Conservation (phyloP, 2,888 invertebrate species). For the Cheilosia pagana region DNA sequence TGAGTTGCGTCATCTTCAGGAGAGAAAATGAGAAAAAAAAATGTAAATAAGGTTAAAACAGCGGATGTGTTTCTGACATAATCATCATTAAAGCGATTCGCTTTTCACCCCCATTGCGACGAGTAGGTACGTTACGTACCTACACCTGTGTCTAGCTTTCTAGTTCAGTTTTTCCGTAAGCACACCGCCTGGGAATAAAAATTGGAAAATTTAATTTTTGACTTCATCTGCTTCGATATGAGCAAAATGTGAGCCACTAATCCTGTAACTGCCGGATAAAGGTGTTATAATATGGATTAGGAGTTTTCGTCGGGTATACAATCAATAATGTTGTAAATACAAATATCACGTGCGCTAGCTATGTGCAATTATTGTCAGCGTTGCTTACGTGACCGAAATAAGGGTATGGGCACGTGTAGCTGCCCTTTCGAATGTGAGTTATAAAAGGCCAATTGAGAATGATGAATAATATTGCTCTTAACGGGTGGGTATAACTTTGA, state of each 20-base stretch:
- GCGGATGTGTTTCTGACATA: conserved; percentile 18
- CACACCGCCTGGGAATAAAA: not conserved
- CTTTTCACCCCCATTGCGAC: not conserved
- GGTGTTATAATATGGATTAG: not conserved
- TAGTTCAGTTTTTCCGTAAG: not conserved
- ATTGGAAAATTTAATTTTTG: not conserved
- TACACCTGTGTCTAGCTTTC: not conserved
- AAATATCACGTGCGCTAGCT: not conserved
- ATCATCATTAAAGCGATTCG: conserved; percentile 23
- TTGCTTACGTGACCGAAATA: not conserved
- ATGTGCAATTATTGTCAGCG: not conserved
- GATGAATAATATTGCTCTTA: no score
- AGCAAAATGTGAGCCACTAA: not conserved
- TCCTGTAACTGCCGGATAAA: not conserved
- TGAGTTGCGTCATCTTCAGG: conserved; percentile 12
- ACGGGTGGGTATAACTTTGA: no score
- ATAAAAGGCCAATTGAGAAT: no score
- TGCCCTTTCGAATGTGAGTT: not conserved
- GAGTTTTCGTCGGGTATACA: not conserved
- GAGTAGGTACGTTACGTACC: no score
- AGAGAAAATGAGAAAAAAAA: not conserved
- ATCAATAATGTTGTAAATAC: not conserved
- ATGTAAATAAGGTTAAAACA: not conserved
- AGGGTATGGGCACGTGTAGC: not conserved
- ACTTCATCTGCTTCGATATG: not conserved